Evolutionary conservation across 1,140 invertebrate species (phyloP), one percentile per base, ranked within the genome.

Genomic region (Drosophila virilis): DNA sequence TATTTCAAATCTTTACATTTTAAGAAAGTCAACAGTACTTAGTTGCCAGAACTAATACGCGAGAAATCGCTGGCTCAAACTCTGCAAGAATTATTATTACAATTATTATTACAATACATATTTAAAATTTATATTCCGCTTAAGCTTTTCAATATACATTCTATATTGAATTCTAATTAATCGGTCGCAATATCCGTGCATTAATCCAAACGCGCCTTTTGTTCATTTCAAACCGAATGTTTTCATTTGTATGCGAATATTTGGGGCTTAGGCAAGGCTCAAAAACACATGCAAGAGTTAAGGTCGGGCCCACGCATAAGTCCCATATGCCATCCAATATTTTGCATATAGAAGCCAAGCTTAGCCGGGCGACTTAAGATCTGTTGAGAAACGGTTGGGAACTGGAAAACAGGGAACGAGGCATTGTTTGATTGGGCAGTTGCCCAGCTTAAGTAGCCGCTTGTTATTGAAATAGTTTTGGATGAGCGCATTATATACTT

Each of bases 401-500:
- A 9, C 45, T 2, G 22, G 22, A 3, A 22, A 22, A 22, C 22
- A 22, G 22, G 22, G 22, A 22, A 22, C 22, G 22, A 22, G 1
- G 50, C 80, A 83, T 83, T 83, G 80, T 83, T 84, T 84, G 75
- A 85, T 84, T 86, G 78, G 65, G 59, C 42, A 57, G 54, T 43
- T 77, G 54, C 42, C 65, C 50, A 62, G 84, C 78, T 86, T 86
- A 88, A 55, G 46, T 73, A 62, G 67, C 54, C 38, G 74, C 70
- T 84, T 88, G 79, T 89, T 88, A 79, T 88, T 88, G 77, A 88
- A 89, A 88, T 80, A 89, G 84, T 89, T 86, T 15, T 71, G 84
- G 83, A 88, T 88, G 79, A 88, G 83, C 83, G 83, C 83, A 88
- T 88, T 88, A 88, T 79, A 89, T 89, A 89, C 83, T 88, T 88